These are phyloP conservation scores for Euwallacea similis DNA, from an alignment of 1,140 invertebrate species.

Conservation along the genomic window DNA sequence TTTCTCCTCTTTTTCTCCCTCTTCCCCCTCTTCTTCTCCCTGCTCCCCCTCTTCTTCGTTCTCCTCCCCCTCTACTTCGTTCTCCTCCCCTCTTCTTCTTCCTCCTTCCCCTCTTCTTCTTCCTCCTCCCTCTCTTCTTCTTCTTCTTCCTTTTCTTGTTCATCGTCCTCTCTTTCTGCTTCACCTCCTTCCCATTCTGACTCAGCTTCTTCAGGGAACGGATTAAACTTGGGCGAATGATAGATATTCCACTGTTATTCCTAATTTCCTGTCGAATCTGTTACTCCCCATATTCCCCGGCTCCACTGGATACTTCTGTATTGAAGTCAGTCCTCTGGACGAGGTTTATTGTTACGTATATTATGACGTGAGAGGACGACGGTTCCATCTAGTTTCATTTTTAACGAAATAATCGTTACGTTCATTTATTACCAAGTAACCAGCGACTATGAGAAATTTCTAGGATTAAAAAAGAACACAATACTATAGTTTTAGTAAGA, in stretches of 20 bases:
- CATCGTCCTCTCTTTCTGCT: conserved; percentile 48
- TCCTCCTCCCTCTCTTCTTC: not conserved
- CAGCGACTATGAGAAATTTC: too few relatives aligned
- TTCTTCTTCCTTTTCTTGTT: conserved; percentile 13
- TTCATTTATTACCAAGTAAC: too few relatives aligned
- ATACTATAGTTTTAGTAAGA: too few relatives aligned
- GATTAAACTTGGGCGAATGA: conserved; percentile 51
- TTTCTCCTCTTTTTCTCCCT: not conserved
- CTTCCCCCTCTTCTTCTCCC: not conserved
- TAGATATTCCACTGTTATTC: conserved; percentile 64
- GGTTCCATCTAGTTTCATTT: too few relatives aligned
- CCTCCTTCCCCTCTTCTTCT: not conserved
- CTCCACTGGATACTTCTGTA: conserved; percentile 64
- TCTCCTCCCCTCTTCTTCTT: not conserved
- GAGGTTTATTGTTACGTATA: too few relatives aligned
- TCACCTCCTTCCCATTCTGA: conserved; percentile 49
- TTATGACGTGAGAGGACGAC: too few relatives aligned
- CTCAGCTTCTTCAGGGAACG: too few relatives aligned
- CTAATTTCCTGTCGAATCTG: conserved; percentile 67
- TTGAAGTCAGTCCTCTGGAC: too few relatives aligned
- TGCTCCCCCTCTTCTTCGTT: not conserved
- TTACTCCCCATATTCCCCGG: conserved; percentile 71
- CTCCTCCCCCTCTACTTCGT: not conserved
- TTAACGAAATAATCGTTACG: too few relatives aligned
- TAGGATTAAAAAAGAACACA: too few relatives aligned